Base-by-base conservation (phyloP, 2,797 vertebrate species). In the Trematomus bernacchii region DNA sequence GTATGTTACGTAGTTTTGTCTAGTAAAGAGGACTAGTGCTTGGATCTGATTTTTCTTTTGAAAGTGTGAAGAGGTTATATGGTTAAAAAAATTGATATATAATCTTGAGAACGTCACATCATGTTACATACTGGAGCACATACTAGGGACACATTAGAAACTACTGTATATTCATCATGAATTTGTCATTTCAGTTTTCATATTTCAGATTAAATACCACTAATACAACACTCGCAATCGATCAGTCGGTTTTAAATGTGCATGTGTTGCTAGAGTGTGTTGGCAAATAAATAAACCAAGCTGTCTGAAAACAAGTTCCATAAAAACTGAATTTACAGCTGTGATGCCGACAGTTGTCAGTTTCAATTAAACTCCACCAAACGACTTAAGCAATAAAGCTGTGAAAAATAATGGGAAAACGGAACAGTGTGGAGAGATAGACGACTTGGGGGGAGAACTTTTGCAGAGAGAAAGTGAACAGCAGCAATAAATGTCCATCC, bases 401-500 rank as follows among this genome's bases (percentile, higher is more conserved):
- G 70, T 65, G 63, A 80, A 85, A 37, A 85, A 83, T 55, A 87
- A 18, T 66, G 55, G 60, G 62, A 72, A 59, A 55, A 68, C 76
- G 63, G 57, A 73, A 66, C 21, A 53, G 67, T 47, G 13, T 15
- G 42, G 67, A 73, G 66, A 83, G 82, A 89, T 84, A 69, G 78
- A 83, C 11, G 66, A 77, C 71, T 79, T 40, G 19, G 48, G 53
- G 42, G 79, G 79, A 84, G 66, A 80, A 85, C 66, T 89, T 90
- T 85, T 88, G 82, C 70, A 50, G 71, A 27, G 63, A 66, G 68
- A 67, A 54, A 85, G 65, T 59, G 64, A 87, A 74, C 66, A 47
- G 60, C 52, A 52, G 78, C 54, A 80, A 87, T 80, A 88, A 88
- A 90, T 70, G 85, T 86, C 82, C 76, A 52, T 74, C 86, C 14